These are phyloP conservation scores for Monochamus alternatus DNA, from an alignment of 2,888 invertebrate species.

Conservation along the genomic window DNA sequence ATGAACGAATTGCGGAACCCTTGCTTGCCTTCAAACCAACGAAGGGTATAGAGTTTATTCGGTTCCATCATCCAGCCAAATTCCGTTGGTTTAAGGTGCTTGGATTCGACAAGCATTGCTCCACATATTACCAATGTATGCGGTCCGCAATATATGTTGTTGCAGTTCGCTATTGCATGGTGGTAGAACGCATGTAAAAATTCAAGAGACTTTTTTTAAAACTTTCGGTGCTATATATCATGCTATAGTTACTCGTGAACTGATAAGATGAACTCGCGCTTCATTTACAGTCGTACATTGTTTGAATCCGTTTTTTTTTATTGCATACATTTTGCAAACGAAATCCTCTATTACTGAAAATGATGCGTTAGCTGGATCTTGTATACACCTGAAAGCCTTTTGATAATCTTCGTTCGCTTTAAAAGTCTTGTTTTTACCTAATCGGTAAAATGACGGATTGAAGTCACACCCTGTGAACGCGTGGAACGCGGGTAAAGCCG, in stretches of 20 bases:
- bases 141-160: too few species aligned
- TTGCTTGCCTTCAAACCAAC: too few species aligned
- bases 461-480: conserved; percentile 59
- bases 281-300: background rate
- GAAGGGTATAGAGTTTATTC: too few species aligned
- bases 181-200: background rate
- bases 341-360: background rate
- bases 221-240: background rate
- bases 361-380: background rate
- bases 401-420: background rate
- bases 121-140: too few species aligned
- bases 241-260: background rate
- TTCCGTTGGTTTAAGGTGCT: too few species aligned
- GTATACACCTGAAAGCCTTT: conserved; percentile 1
- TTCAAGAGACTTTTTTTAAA: background rate
- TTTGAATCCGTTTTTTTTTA: background rate
- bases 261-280: background rate
- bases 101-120: too few species aligned
- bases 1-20: too few species aligned
- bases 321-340: background rate
- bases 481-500: conserved; percentile 58
- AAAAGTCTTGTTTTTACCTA: conserved; percentile 45
- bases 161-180: too few species aligned
- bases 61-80: too few species aligned
- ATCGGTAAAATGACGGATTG: conserved; percentile 43